Evolutionary conservation across 2,113 vertebrate species (phyloP).

Genomic region (cattle (Bos taurus)): ARS-UCD2.0 NC_037337.1:6612001-6612500

Average conservation of each 20-base stretch:
- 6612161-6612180: neutral
- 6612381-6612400: neutral
- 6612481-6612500: neutral
- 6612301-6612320: neutral
- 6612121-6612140: neutral
- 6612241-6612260: neutral
- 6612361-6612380: neutral
- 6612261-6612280: neutral
- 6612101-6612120: neutral
- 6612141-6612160: neutral
- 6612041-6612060: neutral
- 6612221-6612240: neutral
- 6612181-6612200: neutral
- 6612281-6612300: neutral
- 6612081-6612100: neutral
- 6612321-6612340: neutral
- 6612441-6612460: neutral
- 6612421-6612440: neutral
- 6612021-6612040: neutral
- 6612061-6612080: neutral
- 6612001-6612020: neutral
- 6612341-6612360: neutral
- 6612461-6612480: neutral
- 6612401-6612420: neutral
- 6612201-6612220: neutral